Base-by-base conservation (phyloP, 1,140 invertebrate species). In the Stegodyphus dumicola region DNA sequence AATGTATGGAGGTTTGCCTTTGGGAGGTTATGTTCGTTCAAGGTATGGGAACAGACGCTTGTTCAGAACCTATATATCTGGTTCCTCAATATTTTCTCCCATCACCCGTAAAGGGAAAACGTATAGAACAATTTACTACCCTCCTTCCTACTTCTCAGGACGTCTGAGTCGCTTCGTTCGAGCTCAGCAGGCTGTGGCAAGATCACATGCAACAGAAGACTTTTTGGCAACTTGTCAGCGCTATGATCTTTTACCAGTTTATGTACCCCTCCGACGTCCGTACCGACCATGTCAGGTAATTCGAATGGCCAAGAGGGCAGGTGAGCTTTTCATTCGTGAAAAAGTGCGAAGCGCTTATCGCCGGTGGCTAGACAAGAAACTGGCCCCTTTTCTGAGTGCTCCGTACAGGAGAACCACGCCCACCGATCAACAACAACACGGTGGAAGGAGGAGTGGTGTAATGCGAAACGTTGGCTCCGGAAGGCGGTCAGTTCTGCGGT, bases 261-360 rank as follows among this genome's bases (percentile, higher is more conserved):
- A 86, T 18, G n/a, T 86, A 2, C 76, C 75, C 3, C 6, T 74
- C 17, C 54, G 76, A 15, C 67, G 75, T 18, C 52, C 67, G 15
- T 86, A 78, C 76, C 75, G 84, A 15, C 66, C 76, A 7, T 86
- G 84, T 51, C 84, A 86, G 48, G 49, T 86, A 10, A 77, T 86
- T 6, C 84, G 76, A 7, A 86, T 86, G 84, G 84, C 84, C 17
- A 86, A 86, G 69, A 54, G 53, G n/a, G 84, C 84, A 9, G 84
- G 84, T 6, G 84, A 86, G 54, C 64, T 86, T 10, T 86, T 86
- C 53, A 73, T 86, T 10, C 53, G 54, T 49, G 84, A 86, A 52
- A 86, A 86, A 66, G 84, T 86, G 15, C 60, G 84, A 17, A 86
- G 84, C 53, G 84, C 84, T 33, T 78, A 86, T 33, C 51, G 84